Percentiles rank a stretch among this genome's conserved stretches.
Evolutionary conservation across 2,797 vertebrate species (phyloP).

Genomic region (Pantherophis alleghaniensis): DNA sequence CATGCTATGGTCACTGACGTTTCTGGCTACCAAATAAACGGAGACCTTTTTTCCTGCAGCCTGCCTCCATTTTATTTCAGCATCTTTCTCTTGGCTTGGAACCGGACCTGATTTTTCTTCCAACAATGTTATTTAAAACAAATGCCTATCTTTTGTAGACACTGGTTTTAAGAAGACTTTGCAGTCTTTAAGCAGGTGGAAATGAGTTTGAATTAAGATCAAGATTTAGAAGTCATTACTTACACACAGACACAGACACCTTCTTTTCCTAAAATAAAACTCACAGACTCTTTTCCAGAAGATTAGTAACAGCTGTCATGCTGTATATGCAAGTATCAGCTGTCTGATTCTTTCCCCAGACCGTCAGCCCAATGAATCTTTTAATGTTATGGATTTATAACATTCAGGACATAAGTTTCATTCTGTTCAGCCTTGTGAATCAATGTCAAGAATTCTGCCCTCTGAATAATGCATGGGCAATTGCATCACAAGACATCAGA

Average conservation of each 20-base stretch:
- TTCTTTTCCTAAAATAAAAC: background rate
- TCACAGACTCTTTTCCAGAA: background rate
- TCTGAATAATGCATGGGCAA: background rate
- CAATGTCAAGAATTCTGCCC: background rate
- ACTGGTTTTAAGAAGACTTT: background rate
- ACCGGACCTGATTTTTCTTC: background rate
- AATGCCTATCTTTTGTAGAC: background rate
- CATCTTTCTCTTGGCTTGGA: too few relatives aligned
- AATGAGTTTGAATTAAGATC: background rate
- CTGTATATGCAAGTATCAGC: background rate
- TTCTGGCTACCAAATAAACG: too few relatives aligned
- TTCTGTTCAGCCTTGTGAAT: background rate
- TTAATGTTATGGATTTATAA: background rate
- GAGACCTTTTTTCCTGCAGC: too few relatives aligned
- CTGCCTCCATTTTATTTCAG: too few relatives aligned
- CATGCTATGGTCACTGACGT: too few relatives aligned
- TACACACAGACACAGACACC: background rate
- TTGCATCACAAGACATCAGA: background rate
- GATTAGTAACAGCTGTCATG: conserved; percentile 33
- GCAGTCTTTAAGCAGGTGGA: background rate
- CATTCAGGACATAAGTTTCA: background rate
- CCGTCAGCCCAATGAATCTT: rapidly evolving
- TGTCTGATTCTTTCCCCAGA: conserved; percentile 25
- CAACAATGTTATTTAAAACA: background rate
- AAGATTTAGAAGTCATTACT: background rate